A percentile compares a stretch with the other conserved stretches of the same genome.
Conservation (phyloP, 2,888 invertebrate species). For the Agrotis exclamationis region DNA sequence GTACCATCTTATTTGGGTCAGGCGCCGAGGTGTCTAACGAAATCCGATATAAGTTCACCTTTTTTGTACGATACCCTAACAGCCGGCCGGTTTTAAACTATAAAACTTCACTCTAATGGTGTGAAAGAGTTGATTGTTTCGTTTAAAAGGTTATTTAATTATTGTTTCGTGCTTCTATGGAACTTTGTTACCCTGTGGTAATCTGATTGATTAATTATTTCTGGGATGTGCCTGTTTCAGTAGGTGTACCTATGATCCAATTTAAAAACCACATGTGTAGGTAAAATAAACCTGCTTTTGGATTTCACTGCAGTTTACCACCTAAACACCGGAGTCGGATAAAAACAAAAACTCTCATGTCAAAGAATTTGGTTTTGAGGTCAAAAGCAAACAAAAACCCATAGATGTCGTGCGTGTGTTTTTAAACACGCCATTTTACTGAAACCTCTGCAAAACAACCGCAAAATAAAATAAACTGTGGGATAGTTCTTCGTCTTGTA, state of each 20-base stretch:
- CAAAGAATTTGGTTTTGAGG: too few relatives aligned
- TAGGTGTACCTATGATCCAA: background rate
- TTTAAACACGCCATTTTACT: too few relatives aligned
- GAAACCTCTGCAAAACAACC: background rate
- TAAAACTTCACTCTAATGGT: conserved; percentile 21
- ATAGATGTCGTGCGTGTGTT: too few relatives aligned
- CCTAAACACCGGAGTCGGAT: too few relatives aligned
- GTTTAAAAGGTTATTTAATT: conserved; percentile 27
- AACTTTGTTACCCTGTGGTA: background rate
- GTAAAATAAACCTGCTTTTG: background rate
- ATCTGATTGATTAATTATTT: background rate
- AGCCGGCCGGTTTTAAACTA: conserved; percentile 48
- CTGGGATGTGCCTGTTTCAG: background rate
- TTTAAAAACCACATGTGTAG: background rate
- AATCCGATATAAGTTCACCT: conserved; percentile 61
- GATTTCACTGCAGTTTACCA: too few relatives aligned
- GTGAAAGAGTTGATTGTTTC: conserved; percentile 23
- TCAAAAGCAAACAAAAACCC: too few relatives aligned
- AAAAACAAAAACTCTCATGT: too few relatives aligned
- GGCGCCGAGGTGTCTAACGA: conserved; percentile 80
- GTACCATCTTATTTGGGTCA: conserved; percentile 63
- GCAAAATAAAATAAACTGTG: conserved; percentile 12
- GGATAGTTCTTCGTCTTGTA: background rate
- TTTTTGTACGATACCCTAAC: conserved; percentile 62
- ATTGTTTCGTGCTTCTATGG: conserved; percentile 12